Base-by-base conservation (phyloP, 2,797 vertebrate genomes). In the Margarornis squamiger region DNA sequence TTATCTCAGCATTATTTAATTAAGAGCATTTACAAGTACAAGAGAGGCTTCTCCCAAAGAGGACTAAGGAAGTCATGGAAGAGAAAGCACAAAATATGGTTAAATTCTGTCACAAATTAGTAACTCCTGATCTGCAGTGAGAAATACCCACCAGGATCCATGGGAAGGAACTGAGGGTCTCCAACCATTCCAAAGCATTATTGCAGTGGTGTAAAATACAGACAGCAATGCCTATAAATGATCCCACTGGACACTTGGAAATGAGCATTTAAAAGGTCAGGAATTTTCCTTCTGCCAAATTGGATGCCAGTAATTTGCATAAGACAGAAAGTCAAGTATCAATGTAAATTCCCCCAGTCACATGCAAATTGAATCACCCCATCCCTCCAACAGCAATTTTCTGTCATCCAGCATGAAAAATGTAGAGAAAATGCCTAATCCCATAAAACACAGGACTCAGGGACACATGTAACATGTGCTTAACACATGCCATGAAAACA, bases 241-340 rank as follows among this genome's bases (percentile, higher is more conserved):
- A 97, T 97, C 95, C 88, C 94, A 92, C 62, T 39, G 67, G 92
- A 95, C 88, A 94, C 90, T 91, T 81, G 88, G 97, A 94, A 98
- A 96, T 79, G 96, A 98, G 96, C 95, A 95, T 97, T 97, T 93
- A 96, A 98, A 98, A 99, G 98, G 98, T 98, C 98, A 98, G 95
- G 96, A 95, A 96, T 98, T 97, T 97, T 95, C 92, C 96, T 95
- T 97, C 94, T 96, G 96, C 95, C 95, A 97, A 98, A 98, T 94
- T 95, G 98, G 97, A 97, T 96, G 94, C 83, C 76, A 59, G 90
- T 97, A 95, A 98, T 98, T 98, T 98, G 96, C 98, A 98, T 98
- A 95, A 95, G 89, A 96, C 96, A 96, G 97, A 98, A 98, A 98
- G 97, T 97, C 98, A 96, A 95, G 95, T 98, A 98, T 97, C 97